A percentile compares a stretch with the other conserved stretches of the same genome.
These are phyloP conservation scores for Alligator mississippiensis DNA, from an alignment of 2,113 vertebrate species.

Conservation along the genomic window DNA sequence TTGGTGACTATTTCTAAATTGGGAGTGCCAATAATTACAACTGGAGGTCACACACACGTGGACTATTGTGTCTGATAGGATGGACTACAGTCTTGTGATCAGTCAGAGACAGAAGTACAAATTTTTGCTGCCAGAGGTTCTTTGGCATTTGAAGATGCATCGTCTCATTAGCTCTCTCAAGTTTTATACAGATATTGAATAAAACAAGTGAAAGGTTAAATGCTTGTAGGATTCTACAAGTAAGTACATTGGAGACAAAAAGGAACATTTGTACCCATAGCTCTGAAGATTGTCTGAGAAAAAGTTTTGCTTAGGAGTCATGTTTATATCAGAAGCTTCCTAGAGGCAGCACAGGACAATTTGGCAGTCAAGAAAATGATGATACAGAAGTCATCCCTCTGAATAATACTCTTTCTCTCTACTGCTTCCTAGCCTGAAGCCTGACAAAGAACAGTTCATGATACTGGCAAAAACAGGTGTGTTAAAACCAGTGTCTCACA, in stretches of 20 bases:
- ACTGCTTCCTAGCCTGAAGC: neutral
- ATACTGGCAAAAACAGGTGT: neutral
- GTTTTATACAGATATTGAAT: neutral
- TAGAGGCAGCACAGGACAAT: neutral
- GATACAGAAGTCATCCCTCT: neutral
- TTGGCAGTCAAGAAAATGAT: neutral
- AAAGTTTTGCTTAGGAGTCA: neutral
- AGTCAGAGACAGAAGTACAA: neutral
- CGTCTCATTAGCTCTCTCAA: neutral
- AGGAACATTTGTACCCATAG: neutral
- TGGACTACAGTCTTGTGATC: neutral
- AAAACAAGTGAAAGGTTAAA: neutral
- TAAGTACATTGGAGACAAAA: neutral
- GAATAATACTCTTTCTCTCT: neutral
- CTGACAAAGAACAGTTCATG: neutral
- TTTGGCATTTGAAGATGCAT: neutral
- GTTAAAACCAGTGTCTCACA: neutral
- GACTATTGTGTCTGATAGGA: neutral
- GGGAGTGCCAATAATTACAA: neutral
- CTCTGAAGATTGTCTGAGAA: neutral
- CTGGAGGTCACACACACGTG: neutral
- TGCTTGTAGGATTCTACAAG: neutral
- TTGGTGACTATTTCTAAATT: neutral
- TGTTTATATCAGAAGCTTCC: neutral
- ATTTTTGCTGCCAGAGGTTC: neutral